Evolutionary conservation across 1,140 invertebrate genomes (phyloP).

Genomic region (Tenebrio molitor): DNA sequence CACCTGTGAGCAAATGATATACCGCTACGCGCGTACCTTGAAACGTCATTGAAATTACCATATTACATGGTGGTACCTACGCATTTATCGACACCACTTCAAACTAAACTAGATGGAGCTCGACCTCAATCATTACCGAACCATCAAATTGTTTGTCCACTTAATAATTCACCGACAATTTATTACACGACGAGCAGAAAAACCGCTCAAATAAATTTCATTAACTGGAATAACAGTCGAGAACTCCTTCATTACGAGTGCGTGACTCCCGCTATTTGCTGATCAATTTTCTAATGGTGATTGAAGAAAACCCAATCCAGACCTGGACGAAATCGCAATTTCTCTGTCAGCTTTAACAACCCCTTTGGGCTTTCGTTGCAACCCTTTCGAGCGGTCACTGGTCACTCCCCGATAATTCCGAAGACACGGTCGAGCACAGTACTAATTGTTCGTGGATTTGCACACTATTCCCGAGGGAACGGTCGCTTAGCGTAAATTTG

Average conservation of each 20-base stretch:
- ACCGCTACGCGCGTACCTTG: slow-evolving; percentile 4
- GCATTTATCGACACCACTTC: neutral
- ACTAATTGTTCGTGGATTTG: slow-evolving; percentile 54
- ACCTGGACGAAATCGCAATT: too few species aligned
- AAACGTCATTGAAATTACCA: slow-evolving; percentile 29
- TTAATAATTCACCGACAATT: too few species aligned
- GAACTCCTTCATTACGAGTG: too few species aligned
- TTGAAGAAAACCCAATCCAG: too few species aligned
- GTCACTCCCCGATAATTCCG: slow-evolving; percentile 55
- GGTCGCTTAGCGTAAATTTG: slow-evolving; percentile 52
- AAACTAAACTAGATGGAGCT: too few species aligned
- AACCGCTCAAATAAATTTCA: too few species aligned
- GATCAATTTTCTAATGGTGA: too few species aligned
- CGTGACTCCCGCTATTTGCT: too few species aligned
- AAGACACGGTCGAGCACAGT: slow-evolving; percentile 49
- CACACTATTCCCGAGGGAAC: slow-evolving; percentile 39
- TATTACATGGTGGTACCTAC: slow-evolving; percentile 6
- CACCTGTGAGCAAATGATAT: slow-evolving; percentile 8
- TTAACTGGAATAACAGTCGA: too few species aligned
- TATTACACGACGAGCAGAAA: too few species aligned
- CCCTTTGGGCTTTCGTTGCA: slow-evolving; percentile 7
- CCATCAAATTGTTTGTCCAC: too few species aligned
- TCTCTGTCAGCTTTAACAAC: neutral
- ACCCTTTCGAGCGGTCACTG: slow-evolving; percentile 47
- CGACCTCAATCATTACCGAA: too few species aligned